Evolutionary conservation across 2,797 vertebrate species (phyloP).

Genomic region (Diplodus puntazzo): DNA sequence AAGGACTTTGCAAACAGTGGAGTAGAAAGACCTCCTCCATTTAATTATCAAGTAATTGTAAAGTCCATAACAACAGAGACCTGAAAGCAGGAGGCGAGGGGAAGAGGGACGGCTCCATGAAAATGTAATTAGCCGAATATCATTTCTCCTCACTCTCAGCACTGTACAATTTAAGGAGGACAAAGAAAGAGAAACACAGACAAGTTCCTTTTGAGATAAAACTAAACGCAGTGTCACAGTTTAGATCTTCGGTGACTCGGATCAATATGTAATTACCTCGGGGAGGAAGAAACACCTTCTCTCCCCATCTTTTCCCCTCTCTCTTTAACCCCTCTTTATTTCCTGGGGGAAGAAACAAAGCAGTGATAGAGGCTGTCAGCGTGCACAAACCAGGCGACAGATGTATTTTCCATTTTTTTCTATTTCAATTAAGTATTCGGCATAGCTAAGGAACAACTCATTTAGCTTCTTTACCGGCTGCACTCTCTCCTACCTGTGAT

Average conservation of each 20-base stretch:
- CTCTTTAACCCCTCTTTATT: constrained; percentile 67
- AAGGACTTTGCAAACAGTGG: constrained; percentile 73
- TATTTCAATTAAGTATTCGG: constrained; percentile 51
- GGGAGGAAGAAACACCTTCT: constrained; percentile 63
- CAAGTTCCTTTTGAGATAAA: constrained; percentile 71
- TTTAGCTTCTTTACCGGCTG: constrained; percentile 20
- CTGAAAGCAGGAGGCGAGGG: constrained; percentile 67
- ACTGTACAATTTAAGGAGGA: constrained; percentile 57
- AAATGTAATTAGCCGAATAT: constrained; percentile 82
- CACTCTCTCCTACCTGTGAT: neutral
- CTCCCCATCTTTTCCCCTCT: constrained; percentile 53
- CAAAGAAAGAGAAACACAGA: constrained; percentile 52
- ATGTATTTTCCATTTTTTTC: constrained; percentile 15
- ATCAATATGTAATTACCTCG: constrained; percentile 83
- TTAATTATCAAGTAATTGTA: constrained; percentile 83
- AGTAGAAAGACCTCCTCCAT: constrained; percentile 71
- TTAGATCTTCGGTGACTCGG: constrained; percentile 74
- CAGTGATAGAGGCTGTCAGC: constrained; percentile 36
- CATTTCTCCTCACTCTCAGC: constrained; percentile 58
- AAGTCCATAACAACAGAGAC: constrained; percentile 75
- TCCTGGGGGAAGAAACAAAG: constrained; percentile 36
- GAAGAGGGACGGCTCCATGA: constrained; percentile 66
- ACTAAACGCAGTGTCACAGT: constrained; percentile 71
- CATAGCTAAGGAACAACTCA: constrained; percentile 13
- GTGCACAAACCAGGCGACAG: constrained; percentile 9